phyloP scores from a whole-genome alignment of 2,113 vertebrate species.

The Leiothrix lutea region DNA sequence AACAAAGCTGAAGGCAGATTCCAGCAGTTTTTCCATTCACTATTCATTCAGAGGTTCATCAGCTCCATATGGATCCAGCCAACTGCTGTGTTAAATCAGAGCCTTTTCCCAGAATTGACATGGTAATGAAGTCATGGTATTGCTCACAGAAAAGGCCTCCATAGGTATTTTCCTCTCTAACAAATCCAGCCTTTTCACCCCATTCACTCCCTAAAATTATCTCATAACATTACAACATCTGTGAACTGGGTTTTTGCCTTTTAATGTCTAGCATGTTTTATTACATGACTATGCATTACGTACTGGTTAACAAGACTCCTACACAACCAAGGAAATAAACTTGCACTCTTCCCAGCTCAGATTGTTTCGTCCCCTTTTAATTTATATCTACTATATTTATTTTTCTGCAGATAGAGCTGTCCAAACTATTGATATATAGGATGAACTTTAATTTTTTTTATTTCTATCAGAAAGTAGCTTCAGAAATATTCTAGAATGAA shows the following conservation, averaged over 20 bases:
- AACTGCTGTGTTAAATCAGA: constrained; percentile 88
- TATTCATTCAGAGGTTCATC: constrained; percentile 91
- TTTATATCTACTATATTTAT: neutral
- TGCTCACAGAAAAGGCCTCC: constrained; percentile 74
- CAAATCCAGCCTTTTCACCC: constrained; percentile 80
- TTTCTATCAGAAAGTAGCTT: neutral
- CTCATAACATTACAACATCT: constrained; percentile 83
- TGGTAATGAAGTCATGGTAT: constrained; percentile 91
- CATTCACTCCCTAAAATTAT: constrained; percentile 78
- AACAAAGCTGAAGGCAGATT: constrained; percentile 96
- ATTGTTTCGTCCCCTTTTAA: neutral
- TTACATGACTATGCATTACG: constrained; percentile 32
- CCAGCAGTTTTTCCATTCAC: constrained; percentile 94
- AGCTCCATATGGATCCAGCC: constrained; percentile 89
- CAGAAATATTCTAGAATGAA: neutral
- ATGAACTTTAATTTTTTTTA: neutral
- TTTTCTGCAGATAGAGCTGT: neutral
- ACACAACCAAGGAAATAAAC: constrained; percentile 48
- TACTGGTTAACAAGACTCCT: constrained; percentile 30
- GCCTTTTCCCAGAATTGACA: constrained; percentile 88
- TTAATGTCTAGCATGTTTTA: constrained; percentile 64
- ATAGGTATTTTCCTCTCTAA: constrained; percentile 75
- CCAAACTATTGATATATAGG: neutral
- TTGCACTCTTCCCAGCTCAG: neutral
- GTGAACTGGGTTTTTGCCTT: constrained; percentile 74